A percentile compares a stretch with the other conserved stretches of the same genome.
These are phyloP conservation scores for Taphrorychus bicolor DNA, from an alignment of 2,888 invertebrate genomes.

Conservation along the genomic window DNA sequence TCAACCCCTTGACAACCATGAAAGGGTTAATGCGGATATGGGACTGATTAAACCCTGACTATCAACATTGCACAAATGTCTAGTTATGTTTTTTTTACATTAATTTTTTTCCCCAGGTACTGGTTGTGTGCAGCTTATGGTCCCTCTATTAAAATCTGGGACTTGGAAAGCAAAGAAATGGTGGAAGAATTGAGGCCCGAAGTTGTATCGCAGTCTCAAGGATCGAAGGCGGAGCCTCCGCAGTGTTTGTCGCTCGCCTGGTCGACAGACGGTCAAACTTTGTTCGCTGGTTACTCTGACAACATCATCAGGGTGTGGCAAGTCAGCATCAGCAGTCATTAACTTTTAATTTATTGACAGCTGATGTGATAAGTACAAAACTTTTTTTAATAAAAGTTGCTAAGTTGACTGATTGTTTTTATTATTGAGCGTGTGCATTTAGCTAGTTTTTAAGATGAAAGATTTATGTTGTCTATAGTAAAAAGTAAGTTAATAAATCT, in stretches of 20 bases:
- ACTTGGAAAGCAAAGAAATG: slow-evolving; percentile 99
- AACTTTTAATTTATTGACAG: slow-evolving; percentile 26
- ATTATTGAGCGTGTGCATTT: no score
- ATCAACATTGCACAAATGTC: background rate
- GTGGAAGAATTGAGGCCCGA: slow-evolving; percentile 99
- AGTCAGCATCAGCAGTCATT: slow-evolving; percentile 84
- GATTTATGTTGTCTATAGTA: no score
- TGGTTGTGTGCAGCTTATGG: slow-evolving; percentile 99
- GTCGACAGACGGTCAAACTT: slow-evolving; percentile 98
- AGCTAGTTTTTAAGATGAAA: no score
- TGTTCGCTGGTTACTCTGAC: slow-evolving; percentile 99
- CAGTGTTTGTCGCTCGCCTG: slow-evolving; percentile 97
- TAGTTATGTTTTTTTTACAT: background rate
- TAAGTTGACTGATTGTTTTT: slow-evolving; percentile 29
- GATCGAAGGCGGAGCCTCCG: slow-evolving; percentile 86
- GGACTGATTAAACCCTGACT: slow-evolving; percentile 53
- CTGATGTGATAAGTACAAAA: slow-evolving; percentile 35
- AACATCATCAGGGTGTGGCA: slow-evolving; percentile 99
- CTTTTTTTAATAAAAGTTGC: slow-evolving; percentile 31
- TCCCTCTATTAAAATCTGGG: slow-evolving; percentile 99
- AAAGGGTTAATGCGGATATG: slow-evolving; percentile 60
- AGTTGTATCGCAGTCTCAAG: slow-evolving; percentile 71
- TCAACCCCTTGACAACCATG: slow-evolving; percentile 57
- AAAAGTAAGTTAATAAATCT: no score
- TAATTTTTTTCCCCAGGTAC: slow-evolving; percentile 66